These are phyloP conservation scores for Protonemura montana DNA, from an alignment of 2,888 invertebrate genomes.

Conservation along the genomic window DNA sequence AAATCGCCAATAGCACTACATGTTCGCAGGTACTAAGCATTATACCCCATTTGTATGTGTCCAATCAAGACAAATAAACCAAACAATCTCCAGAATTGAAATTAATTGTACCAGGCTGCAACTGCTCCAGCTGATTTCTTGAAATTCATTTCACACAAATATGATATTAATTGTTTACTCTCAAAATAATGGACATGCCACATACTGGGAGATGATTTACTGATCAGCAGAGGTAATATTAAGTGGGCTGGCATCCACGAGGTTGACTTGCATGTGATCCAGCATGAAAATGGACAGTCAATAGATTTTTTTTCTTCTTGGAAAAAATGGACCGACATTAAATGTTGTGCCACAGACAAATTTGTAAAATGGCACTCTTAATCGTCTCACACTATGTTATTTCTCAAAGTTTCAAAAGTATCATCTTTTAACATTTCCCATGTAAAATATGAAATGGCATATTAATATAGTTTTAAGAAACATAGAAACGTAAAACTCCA, in stretches of 20 bases:
- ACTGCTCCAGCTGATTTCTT: background rate
- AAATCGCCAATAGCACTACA: slow-evolving; percentile 31
- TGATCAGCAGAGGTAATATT: background rate
- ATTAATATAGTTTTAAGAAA: slow-evolving; percentile 21
- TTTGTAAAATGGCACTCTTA: slow-evolving; percentile 21
- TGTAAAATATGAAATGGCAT: slow-evolving; percentile 31
- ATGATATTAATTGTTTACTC: background rate
- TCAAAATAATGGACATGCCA: background rate
- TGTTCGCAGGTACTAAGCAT: background rate
- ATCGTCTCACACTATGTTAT: background rate
- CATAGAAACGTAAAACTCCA: slow-evolving; percentile 26
- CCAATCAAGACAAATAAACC: slow-evolving; percentile 45
- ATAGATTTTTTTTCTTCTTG: background rate
- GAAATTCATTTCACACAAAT: background rate
- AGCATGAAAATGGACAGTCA: background rate
- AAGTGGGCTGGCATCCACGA: background rate
- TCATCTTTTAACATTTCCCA: slow-evolving; percentile 19
- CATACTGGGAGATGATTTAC: background rate
- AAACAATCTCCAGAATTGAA: background rate
- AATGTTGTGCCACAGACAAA: background rate
- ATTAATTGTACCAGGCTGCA: background rate
- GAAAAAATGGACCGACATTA: background rate
- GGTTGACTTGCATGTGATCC: background rate
- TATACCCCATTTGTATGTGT: background rate
- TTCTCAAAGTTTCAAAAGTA: slow-evolving; percentile 14